Conservation (phyloP, 1,140 invertebrate genomes). For the Sitophilus oryzae region DNA sequence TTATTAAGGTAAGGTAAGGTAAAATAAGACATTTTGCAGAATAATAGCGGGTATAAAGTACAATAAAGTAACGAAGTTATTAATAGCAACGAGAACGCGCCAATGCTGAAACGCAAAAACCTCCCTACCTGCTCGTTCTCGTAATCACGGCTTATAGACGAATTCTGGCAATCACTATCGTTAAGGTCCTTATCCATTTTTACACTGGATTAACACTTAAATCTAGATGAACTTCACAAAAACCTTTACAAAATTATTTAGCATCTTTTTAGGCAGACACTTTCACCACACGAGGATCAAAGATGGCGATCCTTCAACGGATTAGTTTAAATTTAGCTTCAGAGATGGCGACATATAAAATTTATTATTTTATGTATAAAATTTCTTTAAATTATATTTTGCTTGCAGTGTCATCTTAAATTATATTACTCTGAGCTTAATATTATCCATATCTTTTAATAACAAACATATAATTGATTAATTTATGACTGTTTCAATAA, state of each 20-base stretch:
- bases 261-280: conserved; percentile 31
- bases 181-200: conserved; percentile 34
- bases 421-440: too few species aligned
- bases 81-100: conserved; percentile 37
- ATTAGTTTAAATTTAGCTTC: too few species aligned
- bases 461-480: too few species aligned
- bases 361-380: too few species aligned
- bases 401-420: too few species aligned
- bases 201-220: conserved; percentile 24
- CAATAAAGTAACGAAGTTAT: conserved; percentile 25
- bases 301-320: conserved; percentile 16
- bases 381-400: too few species aligned
- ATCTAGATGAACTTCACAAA: conserved; percentile 19
- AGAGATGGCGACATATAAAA: neutral
- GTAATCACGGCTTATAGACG: conserved; percentile 18
- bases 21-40: neutral
- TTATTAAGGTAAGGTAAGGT: conserved; percentile 2
- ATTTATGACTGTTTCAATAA: too few species aligned
- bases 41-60: conserved; percentile 7
- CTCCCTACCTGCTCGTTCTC: conserved; percentile 32
- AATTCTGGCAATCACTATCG: conserved; percentile 25
- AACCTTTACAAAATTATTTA: conserved; percentile 20
- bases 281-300: conserved; percentile 39
- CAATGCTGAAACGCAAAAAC: conserved; percentile 31
- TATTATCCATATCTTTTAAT: too few species aligned